Base-by-base conservation (phyloP, 2,113 vertebrate genomes). In the Dipodomys ordii region DNA sequence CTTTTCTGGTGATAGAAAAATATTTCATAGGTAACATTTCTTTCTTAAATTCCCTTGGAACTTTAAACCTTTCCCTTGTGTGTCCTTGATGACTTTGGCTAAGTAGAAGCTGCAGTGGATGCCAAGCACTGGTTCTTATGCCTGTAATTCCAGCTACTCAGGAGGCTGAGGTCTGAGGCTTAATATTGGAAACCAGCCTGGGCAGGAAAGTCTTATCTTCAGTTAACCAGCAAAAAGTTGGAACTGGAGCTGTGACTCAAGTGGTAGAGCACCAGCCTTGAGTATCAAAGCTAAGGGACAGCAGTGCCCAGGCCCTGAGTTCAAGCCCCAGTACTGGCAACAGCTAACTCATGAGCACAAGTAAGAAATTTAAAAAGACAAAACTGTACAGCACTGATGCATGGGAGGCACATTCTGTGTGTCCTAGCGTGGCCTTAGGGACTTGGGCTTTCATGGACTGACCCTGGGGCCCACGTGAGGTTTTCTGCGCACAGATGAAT, bases 401-500 rank as follows among this genome's bases (percentile, higher is more conserved):
- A 72, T 82, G 74, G 72, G 35, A 28, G 12, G 83, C 49, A n/a
- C n/a, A n/a, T 92, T 76, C 85, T 82, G 62, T 77, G 32, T 69
- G 7, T 91, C 83, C 76, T 87, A 93, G 91, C 91, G 60, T n/a
- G 9, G 78, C 39, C 27, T 80, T 19, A 81, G 65, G 60, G 83
- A 78, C 28, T 27, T 94, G 57, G 93, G 67, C 32, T 18, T 83
- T 73, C 27, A 2, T 82, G 95, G 90, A 67, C 91, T 57, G 0
- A 44, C 83, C 71, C 92, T 84, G 89, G 16, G n/a, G 44, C 1
- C 82, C 60, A 90, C 84, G 85, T 92, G 91, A 79, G 73, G 60
- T 91, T 94, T 76, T 71, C 80, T 27, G 19, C 81, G 62, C 80
- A 83, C 60, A 88, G 78, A 87, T 88, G 81, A 95, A 49, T 94